Conservation (phyloP, 2,888 invertebrate genomes). For the Aproaerema taeniolella region DNA sequence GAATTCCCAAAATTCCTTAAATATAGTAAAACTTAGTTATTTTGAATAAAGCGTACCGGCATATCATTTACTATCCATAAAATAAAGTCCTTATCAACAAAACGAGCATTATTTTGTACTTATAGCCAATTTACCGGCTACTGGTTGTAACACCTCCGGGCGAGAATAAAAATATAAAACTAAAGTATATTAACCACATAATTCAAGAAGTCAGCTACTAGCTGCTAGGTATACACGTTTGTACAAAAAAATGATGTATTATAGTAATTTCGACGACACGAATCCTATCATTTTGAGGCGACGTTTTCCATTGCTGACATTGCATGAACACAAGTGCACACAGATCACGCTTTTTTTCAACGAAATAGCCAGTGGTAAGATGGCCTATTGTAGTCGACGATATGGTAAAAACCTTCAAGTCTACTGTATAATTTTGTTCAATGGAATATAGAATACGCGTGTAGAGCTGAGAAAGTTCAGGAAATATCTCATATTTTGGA, state of each 20-base stretch:
- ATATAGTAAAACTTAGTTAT: no score
- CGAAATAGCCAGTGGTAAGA: slow-evolving; percentile 31
- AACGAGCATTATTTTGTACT: no score
- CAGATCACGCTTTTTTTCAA: slow-evolving; percentile 30
- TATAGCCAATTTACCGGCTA: background rate
- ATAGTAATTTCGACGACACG: slow-evolving; percentile 33
- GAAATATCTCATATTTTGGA: no score
- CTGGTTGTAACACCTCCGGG: background rate
- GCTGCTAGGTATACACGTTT: slow-evolving; percentile 5
- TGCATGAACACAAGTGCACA: slow-evolving; percentile 22
- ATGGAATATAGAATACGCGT: no score
- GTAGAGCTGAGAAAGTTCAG: no score
- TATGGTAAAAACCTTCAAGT: slow-evolving; percentile 47
- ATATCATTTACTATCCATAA: no score
- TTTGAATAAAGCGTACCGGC: no score
- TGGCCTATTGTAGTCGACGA: slow-evolving; percentile 41
- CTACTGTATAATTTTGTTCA: slow-evolving; percentile 49
- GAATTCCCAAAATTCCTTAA: no score
- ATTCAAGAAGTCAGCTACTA: slow-evolving; percentile 6
- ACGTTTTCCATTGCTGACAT: slow-evolving; percentile 31
- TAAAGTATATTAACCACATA: slow-evolving; percentile 7
- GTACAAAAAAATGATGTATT: slow-evolving; percentile 29
- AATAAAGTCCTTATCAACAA: no score
- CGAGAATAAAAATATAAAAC: no score
- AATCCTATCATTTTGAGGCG: slow-evolving; percentile 42